Percentiles rank a stretch among this genome's conserved stretches.
Evolutionary conservation across 2,888 invertebrate species (phyloP).

Genomic region (Drosophila lacicola): DNA sequence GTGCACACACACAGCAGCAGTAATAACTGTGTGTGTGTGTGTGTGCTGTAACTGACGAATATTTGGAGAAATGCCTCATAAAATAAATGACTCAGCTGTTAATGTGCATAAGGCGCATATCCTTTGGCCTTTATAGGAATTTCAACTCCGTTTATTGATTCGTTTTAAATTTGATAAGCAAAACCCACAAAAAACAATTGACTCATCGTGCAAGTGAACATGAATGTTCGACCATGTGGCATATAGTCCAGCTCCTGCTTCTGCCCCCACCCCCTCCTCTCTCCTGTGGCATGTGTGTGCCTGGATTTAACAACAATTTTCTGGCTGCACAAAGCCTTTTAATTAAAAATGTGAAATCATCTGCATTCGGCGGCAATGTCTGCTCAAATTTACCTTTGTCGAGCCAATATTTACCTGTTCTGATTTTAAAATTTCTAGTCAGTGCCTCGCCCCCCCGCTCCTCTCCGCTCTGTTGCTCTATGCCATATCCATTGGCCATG

Average conservation of each 20-base stretch:
- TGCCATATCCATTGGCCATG: slow-evolving; percentile 10
- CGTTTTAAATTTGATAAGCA: slow-evolving; percentile 35
- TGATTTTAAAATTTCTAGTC: slow-evolving; percentile 72
- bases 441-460: background rate
- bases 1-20: slow-evolving; percentile 45
- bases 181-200: background rate
- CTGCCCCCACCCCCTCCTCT: background rate
- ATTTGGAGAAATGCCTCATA: slow-evolving; percentile 51
- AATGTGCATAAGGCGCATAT: slow-evolving; percentile 24
- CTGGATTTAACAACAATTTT: slow-evolving; percentile 40
- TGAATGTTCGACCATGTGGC: slow-evolving; percentile 2
- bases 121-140: slow-evolving; percentile 11
- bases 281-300: slow-evolving; percentile 6
- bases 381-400: slow-evolving; percentile 36
- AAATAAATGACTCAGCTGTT: slow-evolving; percentile 64
- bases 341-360: slow-evolving; percentile 65
- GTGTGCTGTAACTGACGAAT: slow-evolving; percentile 29
- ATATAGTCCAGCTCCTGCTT: too few species aligned
- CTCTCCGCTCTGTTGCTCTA: background rate
- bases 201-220: slow-evolving; percentile 2
- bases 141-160: slow-evolving; percentile 33
- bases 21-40: slow-evolving; percentile 17
- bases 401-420: slow-evolving; percentile 69
- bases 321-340: slow-evolving; percentile 52
- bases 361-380: slow-evolving; percentile 30